phyloP scores from a whole-genome alignment of 2,797 vertebrate species.

The Alfaro cultratus region DNA sequence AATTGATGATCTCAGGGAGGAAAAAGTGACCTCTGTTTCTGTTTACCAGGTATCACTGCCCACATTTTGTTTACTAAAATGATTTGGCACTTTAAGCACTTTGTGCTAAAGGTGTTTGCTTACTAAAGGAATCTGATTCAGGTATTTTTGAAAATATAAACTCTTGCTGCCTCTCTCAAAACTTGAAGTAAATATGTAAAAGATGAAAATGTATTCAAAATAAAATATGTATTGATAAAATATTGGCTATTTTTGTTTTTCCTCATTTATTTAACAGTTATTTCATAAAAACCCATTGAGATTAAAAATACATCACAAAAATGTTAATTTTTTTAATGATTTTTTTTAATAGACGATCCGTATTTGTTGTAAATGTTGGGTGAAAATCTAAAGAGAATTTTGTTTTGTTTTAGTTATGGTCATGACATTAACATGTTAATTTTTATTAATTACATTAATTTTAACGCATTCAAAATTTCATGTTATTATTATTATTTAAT shows the following conservation, averaged over 20 bases:
- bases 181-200: constrained; percentile 36
- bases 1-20: constrained; percentile 29
- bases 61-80: constrained; percentile 10
- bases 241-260: background rate
- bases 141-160: constrained; percentile 9
- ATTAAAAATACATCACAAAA: no score
- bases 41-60: constrained; percentile 31
- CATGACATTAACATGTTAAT: no score
- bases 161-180: constrained; percentile 12
- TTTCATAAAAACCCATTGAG: no score
- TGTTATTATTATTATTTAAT: no score
- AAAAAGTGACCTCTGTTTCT: background rate
- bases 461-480: no score
- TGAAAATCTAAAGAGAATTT: background rate
- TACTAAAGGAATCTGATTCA: background rate
- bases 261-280: no score
- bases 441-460: no score
- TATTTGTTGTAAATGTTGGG: background rate
- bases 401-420: no score
- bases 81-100: constrained; percentile 58
- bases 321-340: no score
- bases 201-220: constrained; percentile 44
- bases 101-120: constrained; percentile 23
- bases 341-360: no score
- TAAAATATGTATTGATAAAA: constrained; percentile 53